Base-by-base conservation (phyloP, 2,888 invertebrate genomes). In the Orthosia gothica region DNA sequence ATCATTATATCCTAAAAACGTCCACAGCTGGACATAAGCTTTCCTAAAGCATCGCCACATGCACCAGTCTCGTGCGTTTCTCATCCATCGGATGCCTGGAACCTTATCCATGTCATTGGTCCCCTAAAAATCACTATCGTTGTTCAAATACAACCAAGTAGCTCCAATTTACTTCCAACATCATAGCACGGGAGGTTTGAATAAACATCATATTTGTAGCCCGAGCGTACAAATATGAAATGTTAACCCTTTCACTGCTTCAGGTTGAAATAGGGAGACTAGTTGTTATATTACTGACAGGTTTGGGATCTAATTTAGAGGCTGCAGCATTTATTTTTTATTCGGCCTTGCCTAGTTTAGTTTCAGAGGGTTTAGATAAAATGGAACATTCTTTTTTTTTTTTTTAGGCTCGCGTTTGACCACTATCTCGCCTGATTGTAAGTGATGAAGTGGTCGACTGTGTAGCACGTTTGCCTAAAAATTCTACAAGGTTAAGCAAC, bases 151-250 rank as follows among this genome's bases (percentile, higher is more conserved):
- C 59, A 52, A 54, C 40, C 20, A 62, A 68, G 58, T 59, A 75
- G 16, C 55, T 82, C 80, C 73, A 83, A 71, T 76, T 70, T 57
- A n/a, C 40, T 76, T 87, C 67, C 58, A 59, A 77, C 66, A 70
- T 86, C 84, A 69, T 69, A 64, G 77, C 59, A 20, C 32, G 49
- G 45, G 45, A 74, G 72, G 86, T 72, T 83, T 81, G 72, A 78
- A 85, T 78, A 80, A 82, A 87, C 72, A 76, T 82, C 74, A 87
- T 79, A 75, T 79, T 79, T 75, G 82, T 68, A 79, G 84, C 57
- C 62, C 57, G 65, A 63, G 64, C 70, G 75, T 70, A 73, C 86
- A 86, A 83, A 83, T 81, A 86, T 86, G 84, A 86, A 84, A 84
- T 76, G 81, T 79, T 79, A 79, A 79, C 87, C 85, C 84, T 85